Base-by-base conservation (phyloP, 2,113 vertebrate species). In the Pterocles burchelli region DNA sequence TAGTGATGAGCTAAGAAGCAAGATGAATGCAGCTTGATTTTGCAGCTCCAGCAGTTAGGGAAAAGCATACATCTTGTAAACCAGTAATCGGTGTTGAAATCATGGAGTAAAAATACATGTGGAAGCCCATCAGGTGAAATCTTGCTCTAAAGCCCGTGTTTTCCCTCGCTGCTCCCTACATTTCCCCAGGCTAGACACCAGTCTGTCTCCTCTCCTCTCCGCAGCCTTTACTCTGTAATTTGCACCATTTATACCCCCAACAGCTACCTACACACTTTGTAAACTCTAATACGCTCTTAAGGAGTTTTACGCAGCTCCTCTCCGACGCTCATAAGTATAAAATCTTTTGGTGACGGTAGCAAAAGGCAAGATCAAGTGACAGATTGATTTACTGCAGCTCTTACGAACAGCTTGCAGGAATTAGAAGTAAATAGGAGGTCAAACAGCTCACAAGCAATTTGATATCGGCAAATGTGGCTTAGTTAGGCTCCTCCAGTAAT, bases 351-450 rank as follows among this genome's bases (percentile, higher is more conserved):
- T 26, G 87, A 95, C 36, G 54, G 63, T 67, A 58, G 51, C 57
- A 19, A 65, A 84, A 97, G 90, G 85, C 70, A 10, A 96, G 93
- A 96, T 96, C 96, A 97, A 89, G 95, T 97, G 96, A 94, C 92
- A 93, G 87, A 81, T 88, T 97, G 97, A 97, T 97, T 97, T 97
- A 97, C 81, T 63, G 75, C 22, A 31, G 88, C 94, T 97, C 97
- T 97, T 94, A 75, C 92, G 91, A 96, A 94, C 94, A 93, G 96
- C 94, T 95, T 94, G 95, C 87, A 97, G 95, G 96, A 97, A 98
- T 97, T 90, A 98, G 95, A 97, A 95, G 94, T 97, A 97, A 97
- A 97, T 95, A 97, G 48, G 83, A 96, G 97, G 97, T 98, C 96
- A 98, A 97, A 94, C 41, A 76, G 92, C 93, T 96, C 75, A 7